Evolutionary conservation across 2,113 vertebrate genomes (phyloP), one percentile per base, ranked within the genome.

Genomic region (Lepus americanus): DNA sequence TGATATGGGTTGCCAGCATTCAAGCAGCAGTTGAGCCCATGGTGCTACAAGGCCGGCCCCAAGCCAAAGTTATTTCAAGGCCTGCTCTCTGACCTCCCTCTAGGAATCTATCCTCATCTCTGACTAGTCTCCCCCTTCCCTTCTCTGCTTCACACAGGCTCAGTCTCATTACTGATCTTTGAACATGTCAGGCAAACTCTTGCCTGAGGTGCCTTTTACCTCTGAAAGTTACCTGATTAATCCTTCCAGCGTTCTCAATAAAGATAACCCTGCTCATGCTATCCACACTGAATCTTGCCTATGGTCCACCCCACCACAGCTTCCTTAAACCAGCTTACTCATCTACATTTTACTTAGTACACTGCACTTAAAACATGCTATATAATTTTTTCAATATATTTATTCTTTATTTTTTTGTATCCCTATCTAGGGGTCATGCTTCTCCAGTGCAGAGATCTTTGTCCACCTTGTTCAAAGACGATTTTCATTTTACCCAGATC

Each of bases 331-430:
- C 33, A 86, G 20, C 20, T 22, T 29, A 55, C 6, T 84, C 5
- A 64, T 29, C 16, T 66, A 16, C n/a, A 73, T 85, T 49, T 87
- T 55, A 70, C 44, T 79, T 77, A n/a, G 16, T 12, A 19, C 27
- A 27, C 14, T 69, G 53, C 11, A 61, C 25, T 55, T 25, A 49
- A 29, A 64, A 36, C 16, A 39, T 79, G 77, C 3, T 73, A 55
- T 25, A 31, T 31, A 87, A 64, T 69, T 87, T 53, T 0, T 70
- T 81, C 31, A 63, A 77, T 59, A 25, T 31, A 27, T 31, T 53
- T 89, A 61, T 82, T 69, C 6, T 73, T 94, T 87, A 67, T 67
- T 76, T 96, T 96, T 93, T n/a, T 73, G 27, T 89, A 55, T 81
- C 44, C 27, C 13, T 31, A 61, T 70, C 6, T 88, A 88, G n/a